These are phyloP conservation scores for Sphecodes monilicornis DNA, from an alignment of 2,888 invertebrate species.

Conservation along the genomic window DNA sequence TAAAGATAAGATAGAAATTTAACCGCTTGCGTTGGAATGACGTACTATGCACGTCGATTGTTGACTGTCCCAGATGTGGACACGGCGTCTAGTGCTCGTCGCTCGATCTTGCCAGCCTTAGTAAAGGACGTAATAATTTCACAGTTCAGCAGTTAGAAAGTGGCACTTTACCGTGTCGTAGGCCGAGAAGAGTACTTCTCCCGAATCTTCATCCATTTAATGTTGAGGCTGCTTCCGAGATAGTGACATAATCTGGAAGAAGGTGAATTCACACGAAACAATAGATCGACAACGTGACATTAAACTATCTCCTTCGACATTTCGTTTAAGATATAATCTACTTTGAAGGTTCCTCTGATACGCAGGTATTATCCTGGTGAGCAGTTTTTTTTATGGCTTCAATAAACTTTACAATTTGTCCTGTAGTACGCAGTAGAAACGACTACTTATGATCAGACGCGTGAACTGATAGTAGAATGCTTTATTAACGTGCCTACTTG, in stretches of 20 bases:
- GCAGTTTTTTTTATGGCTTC: background rate
- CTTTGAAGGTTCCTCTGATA: background rate
- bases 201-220: background rate
- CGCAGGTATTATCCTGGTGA: background rate
- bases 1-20: slow-evolving; percentile 12
- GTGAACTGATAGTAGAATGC: background rate
- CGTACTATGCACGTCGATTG: background rate
- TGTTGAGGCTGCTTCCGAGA: background rate
- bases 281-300: background rate
- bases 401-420: slow-evolving; percentile 1
- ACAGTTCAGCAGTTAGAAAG: background rate
- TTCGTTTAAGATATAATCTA: background rate
- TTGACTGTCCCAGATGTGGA: slow-evolving; percentile 4
- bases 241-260: background rate
- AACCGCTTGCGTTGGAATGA: slow-evolving; percentile 12
- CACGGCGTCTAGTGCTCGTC: background rate
- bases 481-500: background rate
- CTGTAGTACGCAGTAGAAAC: background rate
- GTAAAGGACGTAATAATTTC: background rate
- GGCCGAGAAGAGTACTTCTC: background rate
- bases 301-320: background rate
- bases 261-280: background rate
- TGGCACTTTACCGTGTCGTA: background rate
- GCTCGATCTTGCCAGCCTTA: background rate
- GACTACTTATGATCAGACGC: background rate